Percentiles rank a stretch among this genome's conserved stretches.
Evolutionary conservation across 2,797 vertebrate species (phyloP).

Genomic region (Hypotaenidia philippensis): DNA sequence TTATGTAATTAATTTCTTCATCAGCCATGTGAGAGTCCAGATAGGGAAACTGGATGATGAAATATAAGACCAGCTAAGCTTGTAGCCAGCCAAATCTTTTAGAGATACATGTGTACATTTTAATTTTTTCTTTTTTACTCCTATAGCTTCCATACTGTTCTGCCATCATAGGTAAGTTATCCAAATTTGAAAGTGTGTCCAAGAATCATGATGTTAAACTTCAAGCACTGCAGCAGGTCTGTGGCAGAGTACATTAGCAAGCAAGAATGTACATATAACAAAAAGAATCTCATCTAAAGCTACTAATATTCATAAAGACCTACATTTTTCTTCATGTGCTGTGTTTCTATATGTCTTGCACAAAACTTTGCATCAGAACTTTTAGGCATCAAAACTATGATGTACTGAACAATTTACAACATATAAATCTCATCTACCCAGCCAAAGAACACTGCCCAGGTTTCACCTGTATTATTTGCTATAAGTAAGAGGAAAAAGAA

Average conservation of each 20-base stretch:
- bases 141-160: not conserved
- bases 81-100: not conserved
- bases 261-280: not conserved
- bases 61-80: not conserved
- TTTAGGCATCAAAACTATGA: not conserved
- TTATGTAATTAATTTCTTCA: constrained; percentile 37
- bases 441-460: not conserved
- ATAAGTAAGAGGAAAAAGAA: not conserved
- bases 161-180: not conserved
- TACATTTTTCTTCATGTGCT: not conserved
- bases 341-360: not conserved
- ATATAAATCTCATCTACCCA: not conserved
- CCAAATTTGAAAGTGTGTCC: not conserved
- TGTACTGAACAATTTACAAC: not conserved
- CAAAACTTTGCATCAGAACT: not conserved
- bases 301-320: not conserved
- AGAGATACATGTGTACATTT: not conserved
- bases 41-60: not conserved
- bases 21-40: not conserved
- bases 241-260: not conserved
- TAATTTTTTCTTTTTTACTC: not conserved
- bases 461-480: not conserved
- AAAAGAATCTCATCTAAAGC: not conserved
- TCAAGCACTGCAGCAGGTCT: not conserved
- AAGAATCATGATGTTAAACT: not conserved